phyloP scores from a whole-genome alignment of 2,888 invertebrate species.

The Tridacna gigas region DNA sequence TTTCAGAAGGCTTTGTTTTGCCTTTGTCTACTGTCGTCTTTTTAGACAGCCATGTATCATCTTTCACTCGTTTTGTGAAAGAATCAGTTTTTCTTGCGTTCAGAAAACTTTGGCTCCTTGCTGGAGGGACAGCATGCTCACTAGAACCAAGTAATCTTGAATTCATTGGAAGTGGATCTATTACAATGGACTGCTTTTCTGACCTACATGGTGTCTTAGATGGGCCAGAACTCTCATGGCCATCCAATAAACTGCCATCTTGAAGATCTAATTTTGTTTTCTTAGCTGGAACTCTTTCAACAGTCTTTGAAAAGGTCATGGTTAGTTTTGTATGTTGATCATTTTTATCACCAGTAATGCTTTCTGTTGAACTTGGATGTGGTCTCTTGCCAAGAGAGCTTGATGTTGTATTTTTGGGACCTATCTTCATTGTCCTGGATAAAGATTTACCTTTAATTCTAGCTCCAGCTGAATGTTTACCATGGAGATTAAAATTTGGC shows the following conservation, averaged over 20 bases:
- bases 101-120: conserved; percentile 16
- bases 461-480: neutral
- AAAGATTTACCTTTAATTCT: neutral
- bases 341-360: neutral
- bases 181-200: neutral
- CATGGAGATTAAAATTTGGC: neutral
- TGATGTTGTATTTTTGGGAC: neutral
- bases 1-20: conserved; percentile 25
- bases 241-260: no score
- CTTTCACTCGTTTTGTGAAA: neutral
- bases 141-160: neutral
- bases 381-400: neutral
- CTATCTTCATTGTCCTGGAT: neutral
- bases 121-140: neutral
- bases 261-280: neutral
- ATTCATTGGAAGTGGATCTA: neutral
- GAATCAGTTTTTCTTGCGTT: neutral
- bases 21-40: neutral
- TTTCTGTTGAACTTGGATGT: neutral
- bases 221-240: neutral
- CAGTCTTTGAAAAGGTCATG: neutral
- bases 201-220: neutral
- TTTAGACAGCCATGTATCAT: conserved; percentile 58
- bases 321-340: neutral
- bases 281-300: neutral